phyloP scores from a whole-genome alignment of 2,113 vertebrate genomes.

The Sigmodon hispidus region DNA sequence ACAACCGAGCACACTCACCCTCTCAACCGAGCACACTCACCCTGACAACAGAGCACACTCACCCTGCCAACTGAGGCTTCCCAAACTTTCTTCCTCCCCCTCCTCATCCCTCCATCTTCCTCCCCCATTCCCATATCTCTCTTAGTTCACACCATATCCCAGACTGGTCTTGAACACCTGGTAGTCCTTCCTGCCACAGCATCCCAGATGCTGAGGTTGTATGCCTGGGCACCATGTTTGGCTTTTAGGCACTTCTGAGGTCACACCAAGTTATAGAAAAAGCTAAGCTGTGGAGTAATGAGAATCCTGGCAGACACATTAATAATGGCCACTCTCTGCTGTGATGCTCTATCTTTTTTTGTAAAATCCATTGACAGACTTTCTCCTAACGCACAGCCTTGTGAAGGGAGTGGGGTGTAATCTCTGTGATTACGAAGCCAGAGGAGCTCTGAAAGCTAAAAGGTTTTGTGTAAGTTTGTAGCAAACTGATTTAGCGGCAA shows the following conservation, averaged over 20 bases:
- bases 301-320: background rate
- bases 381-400: background rate
- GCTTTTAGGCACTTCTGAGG: background rate
- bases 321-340: background rate
- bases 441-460: constrained; percentile 28
- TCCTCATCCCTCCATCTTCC: accelerated
- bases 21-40: too few relatives aligned
- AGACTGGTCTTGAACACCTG: background rate
- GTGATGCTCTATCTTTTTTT: background rate
- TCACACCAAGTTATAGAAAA: background rate
- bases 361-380: background rate
- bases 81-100: background rate
- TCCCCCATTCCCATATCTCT: background rate
- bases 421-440: background rate
- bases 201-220: background rate
- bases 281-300: background rate
- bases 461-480: constrained; percentile 52
- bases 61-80: background rate
- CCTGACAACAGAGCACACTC: background rate
- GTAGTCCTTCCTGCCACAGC: too few relatives aligned
- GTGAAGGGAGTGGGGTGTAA: accelerated
- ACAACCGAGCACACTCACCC: too few relatives aligned
- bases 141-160: background rate
- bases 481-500: constrained; percentile 53
- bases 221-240: background rate